Conservation (phyloP, 1,140 invertebrate genomes). For the Rhizoglyphus robini region DNA sequence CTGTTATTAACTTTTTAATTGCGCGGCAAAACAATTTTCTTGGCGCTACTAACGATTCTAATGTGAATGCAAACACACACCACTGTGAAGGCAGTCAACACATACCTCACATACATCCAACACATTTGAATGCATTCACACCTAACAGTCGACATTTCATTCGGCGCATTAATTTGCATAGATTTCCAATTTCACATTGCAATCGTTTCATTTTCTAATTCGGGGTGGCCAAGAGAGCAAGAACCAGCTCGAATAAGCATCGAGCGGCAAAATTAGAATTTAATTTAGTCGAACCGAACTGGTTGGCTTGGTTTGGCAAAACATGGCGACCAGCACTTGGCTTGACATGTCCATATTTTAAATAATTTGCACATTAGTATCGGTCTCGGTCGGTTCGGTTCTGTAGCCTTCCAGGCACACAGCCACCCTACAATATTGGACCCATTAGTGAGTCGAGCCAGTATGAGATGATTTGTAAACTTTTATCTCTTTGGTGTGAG, state of each 20-base stretch:
- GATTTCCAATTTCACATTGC: not conserved
- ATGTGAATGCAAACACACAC: not conserved
- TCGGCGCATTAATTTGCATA: not conserved
- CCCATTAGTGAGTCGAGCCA: not conserved
- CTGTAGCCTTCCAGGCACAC: not conserved
- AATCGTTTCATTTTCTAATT: conserved; percentile 3
- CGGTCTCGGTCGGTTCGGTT: not conserved
- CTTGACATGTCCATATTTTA: not conserved
- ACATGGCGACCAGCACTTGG: not conserved
- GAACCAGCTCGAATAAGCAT: too few species aligned
- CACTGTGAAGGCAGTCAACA: too few species aligned
- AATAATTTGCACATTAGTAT: conserved; percentile 6
- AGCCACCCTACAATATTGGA: too few species aligned
- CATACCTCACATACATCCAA: not conserved
- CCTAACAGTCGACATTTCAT: not conserved
- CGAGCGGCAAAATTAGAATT: too few species aligned
- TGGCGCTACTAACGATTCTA: not conserved
- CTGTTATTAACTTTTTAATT: too few species aligned
- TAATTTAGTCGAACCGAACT: too few species aligned
- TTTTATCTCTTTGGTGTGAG: not conserved
- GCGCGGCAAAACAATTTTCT: not conserved
- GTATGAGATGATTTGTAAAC: conserved; percentile 11
- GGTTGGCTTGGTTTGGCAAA: too few species aligned
- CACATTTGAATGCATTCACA: not conserved
- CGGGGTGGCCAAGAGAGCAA: not conserved